These are phyloP conservation scores for Acanthacorydalis orientalis DNA, from an alignment of 2,888 invertebrate species.

Conservation along the genomic window DNA sequence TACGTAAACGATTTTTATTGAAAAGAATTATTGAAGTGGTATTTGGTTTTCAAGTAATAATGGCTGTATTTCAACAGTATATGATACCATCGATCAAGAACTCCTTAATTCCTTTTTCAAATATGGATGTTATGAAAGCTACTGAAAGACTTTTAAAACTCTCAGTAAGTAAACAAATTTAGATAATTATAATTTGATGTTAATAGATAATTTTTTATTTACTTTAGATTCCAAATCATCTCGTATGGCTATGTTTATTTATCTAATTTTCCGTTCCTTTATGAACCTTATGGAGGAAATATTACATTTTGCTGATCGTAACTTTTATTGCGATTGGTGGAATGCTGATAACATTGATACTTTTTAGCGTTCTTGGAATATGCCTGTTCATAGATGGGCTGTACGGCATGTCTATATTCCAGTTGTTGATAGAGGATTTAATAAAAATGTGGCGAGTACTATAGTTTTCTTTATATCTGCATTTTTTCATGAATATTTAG, in stretches of 20 bases:
- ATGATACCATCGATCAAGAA: conserved; percentile 92
- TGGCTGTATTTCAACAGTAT: conserved; percentile 92
- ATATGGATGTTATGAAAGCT: conserved; percentile 76
- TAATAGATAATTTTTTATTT: conserved; percentile 14
- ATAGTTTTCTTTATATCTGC: conserved; percentile 90
- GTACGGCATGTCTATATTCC: conserved; percentile 85
- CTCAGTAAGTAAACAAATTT: conserved; percentile 48
- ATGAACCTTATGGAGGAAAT: conserved; percentile 87
- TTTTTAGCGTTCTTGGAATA: conserved; percentile 98
- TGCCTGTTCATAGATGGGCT: conserved; percentile 94
- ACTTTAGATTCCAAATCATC: conserved; percentile 82
- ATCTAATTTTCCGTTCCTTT: conserved; percentile 87
- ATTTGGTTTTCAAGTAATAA: conserved; percentile 61
- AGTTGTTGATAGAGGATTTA: conserved; percentile 64
- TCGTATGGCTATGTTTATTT: conserved; percentile 93
- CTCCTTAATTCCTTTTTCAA: conserved; percentile 83
- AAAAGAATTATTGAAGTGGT: conserved; percentile 80
- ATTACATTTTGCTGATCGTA: conserved; percentile 87
- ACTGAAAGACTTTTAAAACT: conserved; percentile 87
- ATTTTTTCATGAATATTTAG: conserved; percentile 88
- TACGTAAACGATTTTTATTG: conserved; percentile 64
- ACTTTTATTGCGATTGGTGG: conserved; percentile 98
- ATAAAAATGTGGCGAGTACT: conserved; percentile 50
- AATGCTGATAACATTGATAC: conserved; percentile 87
- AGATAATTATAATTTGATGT: neutral